Evolutionary conservation across 2,888 invertebrate species (phyloP).

Genomic region (Chouioia cunea): DNA sequence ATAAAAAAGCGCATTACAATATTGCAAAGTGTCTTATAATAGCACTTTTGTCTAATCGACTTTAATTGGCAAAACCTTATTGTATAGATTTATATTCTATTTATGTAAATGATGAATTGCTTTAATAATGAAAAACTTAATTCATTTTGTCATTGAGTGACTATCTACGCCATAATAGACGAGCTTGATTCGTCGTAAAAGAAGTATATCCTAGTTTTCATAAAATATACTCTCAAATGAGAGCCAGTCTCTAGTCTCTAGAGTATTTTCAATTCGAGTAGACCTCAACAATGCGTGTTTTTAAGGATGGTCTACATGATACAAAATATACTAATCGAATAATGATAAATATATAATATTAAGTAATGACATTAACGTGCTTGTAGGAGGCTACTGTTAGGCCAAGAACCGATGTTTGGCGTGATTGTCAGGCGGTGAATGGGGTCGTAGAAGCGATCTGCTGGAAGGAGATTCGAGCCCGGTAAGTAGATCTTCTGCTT

Average conservation of each 20-base stretch:
- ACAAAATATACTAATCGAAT: too few species aligned
- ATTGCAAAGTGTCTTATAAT: constrained; percentile 4
- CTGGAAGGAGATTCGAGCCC: constrained; percentile 63
- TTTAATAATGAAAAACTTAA: not conserved
- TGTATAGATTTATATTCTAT: constrained; percentile 42
- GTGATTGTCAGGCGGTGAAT: constrained; percentile 63
- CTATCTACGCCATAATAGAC: constrained; percentile 30
- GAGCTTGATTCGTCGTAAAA: constrained; percentile 21
- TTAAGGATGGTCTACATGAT: too few species aligned
- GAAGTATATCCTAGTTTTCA: not conserved
- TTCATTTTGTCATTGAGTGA: not conserved
- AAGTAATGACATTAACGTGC: not conserved
- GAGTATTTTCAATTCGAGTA: not conserved
- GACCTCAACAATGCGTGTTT: too few species aligned
- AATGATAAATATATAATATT: not conserved
- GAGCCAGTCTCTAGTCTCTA: too few species aligned
- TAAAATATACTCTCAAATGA: not conserved
- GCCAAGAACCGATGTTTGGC: constrained; percentile 60
- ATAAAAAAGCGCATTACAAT: too few species aligned
- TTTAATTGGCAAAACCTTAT: constrained; percentile 33
- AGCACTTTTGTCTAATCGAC: constrained; percentile 23
- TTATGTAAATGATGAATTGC: constrained; percentile 28
- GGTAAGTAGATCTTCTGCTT: constrained; percentile 56
- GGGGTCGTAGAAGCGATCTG: constrained; percentile 65
- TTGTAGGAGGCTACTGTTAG: constrained; percentile 58